phyloP scores from a whole-genome alignment of 2,113 vertebrate species.

The Pavo muticus region DNA sequence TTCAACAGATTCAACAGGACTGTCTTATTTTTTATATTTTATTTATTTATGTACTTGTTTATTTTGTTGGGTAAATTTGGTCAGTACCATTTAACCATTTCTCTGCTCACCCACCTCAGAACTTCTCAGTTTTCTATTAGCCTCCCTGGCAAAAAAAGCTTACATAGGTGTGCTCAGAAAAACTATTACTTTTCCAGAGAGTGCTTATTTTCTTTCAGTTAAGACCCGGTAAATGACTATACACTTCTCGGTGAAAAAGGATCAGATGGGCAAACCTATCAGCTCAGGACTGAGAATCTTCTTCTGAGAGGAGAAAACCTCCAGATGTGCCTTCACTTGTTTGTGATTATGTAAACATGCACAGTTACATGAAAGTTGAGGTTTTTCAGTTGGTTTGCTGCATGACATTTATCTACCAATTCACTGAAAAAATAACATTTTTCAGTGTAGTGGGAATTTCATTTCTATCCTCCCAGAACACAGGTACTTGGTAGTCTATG shows the following conservation, averaged over 20 bases:
- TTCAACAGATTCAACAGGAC: not conserved
- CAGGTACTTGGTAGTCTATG: not conserved
- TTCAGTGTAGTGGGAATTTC: not conserved
- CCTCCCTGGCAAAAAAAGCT: not conserved
- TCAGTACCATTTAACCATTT: not conserved
- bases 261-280: not conserved
- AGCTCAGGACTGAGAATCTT: not conserved
- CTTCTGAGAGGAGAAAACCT: not conserved
- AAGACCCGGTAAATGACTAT: not conserved
- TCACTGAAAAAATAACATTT: rapidly evolving
- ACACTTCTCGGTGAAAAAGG: not conserved
- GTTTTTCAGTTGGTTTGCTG: not conserved
- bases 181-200: not conserved
- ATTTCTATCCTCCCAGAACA: not conserved
- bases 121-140: not conserved
- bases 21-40: not conserved
- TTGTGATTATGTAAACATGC: not conserved
- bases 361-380: not conserved
- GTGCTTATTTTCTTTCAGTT: not conserved
- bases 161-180: not conserved
- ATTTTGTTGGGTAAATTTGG: not conserved
- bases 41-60: not conserved
- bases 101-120: not conserved
- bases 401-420: not conserved
- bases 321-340: rapidly evolving